phyloP scores from a whole-genome alignment of 2,797 vertebrate genomes.

The Okamejei kenojei region DNA sequence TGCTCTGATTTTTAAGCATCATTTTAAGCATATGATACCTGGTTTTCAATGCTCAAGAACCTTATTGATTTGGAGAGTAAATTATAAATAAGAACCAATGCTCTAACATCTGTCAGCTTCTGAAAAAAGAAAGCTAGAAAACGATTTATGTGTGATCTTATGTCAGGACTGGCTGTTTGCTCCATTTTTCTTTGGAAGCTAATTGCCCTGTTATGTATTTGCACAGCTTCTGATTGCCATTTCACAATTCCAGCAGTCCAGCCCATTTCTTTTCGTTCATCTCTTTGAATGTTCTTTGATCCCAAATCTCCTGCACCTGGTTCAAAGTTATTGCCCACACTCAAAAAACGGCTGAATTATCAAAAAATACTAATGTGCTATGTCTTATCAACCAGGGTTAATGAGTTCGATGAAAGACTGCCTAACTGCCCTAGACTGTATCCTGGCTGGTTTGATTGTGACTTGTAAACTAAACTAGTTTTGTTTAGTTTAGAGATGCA shows the following conservation, averaged over 20 bases:
- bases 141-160: slow-evolving; percentile 17
- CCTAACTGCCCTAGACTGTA: neutral
- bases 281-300: neutral
- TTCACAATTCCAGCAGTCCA: neutral
- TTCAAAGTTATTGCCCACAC: too few species aligned
- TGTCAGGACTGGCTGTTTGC: neutral
- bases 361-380: neutral
- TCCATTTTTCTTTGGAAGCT: slow-evolving; percentile 14
- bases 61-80: slow-evolving; percentile 11
- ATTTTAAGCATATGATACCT: neutral
- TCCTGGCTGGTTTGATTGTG: neutral
- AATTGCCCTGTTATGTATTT: slow-evolving; percentile 13
- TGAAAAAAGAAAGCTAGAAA: slow-evolving; percentile 10
- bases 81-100: slow-evolving; percentile 10
- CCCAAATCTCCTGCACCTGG: neutral
- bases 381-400: neutral
- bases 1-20: neutral
- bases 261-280: neutral
- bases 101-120: slow-evolving; percentile 19
- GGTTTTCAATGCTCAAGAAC: slow-evolving; percentile 15
- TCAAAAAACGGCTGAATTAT: neutral
- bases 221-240: neutral
- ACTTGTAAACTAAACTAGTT: too few species aligned
- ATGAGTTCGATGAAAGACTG: neutral
- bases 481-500: too few species aligned